Base-by-base conservation (phyloP, 53 echinoderm and acorn worm species). In the Arbacia lixula region DNA sequence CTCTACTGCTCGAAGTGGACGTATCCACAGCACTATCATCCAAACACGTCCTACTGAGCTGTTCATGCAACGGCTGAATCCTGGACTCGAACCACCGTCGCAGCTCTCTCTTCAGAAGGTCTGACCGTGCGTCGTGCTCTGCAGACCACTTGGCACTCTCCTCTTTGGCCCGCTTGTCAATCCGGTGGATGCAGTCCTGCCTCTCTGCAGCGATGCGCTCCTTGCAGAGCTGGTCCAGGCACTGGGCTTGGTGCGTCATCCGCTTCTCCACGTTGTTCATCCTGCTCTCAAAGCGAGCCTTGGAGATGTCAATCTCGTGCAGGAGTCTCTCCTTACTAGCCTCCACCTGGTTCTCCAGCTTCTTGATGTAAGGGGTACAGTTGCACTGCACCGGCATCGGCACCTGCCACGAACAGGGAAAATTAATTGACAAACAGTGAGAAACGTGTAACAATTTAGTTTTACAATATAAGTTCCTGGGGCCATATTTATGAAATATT, bases 261-360 rank as follows among this genome's bases (percentile, higher is more conserved):
- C 94, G 88, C 69, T 90, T 94, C 55, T 98, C 98, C 65, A 98
- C 53, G 20, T 86, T 81, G 27, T 86, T 76, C 65, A 98, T 88
- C 56, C 94, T 66, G 81, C 90, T 87, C 61, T 98, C 92, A 76
- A 98, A 92, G 40, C 87, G 92, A 31, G 94, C 90, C 66, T 87
- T 83, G 1, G 94, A 90, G 17, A 91, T 86, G 25, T 98, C 98
- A 14, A 98, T 92, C 51, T 98, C 98, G 54, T 90, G 90, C 53
- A 98, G 86, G 75, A 98, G 86, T 38, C 91, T 90, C 83, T 98
- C 98, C 53, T 94, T 98, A 65, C 88, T 98, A 28, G 98, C 98
- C 65, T 98, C 98, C 50, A 98, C 68, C 54, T 94, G 94, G 83
- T 98, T 98, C 69, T 98, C 92, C 1, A 98, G 88, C 87, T 94